phyloP scores from a whole-genome alignment of 1,140 invertebrate species.

The Mya arenaria region DNA sequence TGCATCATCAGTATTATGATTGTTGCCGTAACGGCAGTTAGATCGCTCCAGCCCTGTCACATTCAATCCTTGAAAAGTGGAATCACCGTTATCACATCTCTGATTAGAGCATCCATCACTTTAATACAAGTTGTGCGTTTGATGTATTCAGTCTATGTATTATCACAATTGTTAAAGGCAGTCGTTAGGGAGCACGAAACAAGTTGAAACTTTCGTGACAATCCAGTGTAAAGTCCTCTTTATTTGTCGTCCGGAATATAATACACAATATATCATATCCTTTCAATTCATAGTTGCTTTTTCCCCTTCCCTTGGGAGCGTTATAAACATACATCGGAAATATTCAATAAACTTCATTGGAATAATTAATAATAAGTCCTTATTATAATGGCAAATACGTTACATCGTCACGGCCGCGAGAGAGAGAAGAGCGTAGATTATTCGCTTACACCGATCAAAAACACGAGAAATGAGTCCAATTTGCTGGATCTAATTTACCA shows the following conservation, averaged over 20 bases:
- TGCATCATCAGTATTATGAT: too few species aligned
- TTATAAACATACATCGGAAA: too few species aligned
- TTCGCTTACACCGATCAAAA: slow-evolving; percentile 31
- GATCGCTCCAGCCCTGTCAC: too few species aligned
- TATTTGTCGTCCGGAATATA: slow-evolving; percentile 21
- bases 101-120: slow-evolving; percentile 49
- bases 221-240: slow-evolving; percentile 1
- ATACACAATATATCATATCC: background rate
- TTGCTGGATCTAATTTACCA: slow-evolving; percentile 51
- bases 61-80: too few species aligned
- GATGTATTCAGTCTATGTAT: slow-evolving; percentile 39
- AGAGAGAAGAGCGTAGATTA: slow-evolving; percentile 51
- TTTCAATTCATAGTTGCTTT: background rate
- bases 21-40: too few species aligned
- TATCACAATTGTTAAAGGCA: slow-evolving; percentile 24
- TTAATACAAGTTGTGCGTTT: slow-evolving; percentile 31
- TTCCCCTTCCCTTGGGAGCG: too few species aligned
- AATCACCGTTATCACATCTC: slow-evolving; percentile 44
- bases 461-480: slow-evolving; percentile 36
- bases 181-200: slow-evolving; percentile 5
- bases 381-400: background rate
- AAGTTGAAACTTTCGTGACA: slow-evolving; percentile 25
- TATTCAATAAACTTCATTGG: slow-evolving; percentile 24
- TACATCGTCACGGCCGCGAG: background rate
- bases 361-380: slow-evolving; percentile 49